Evolutionary conservation across 2,797 vertebrate genomes (phyloP).

Genomic region (Pipistrellus nathusii): DNA sequence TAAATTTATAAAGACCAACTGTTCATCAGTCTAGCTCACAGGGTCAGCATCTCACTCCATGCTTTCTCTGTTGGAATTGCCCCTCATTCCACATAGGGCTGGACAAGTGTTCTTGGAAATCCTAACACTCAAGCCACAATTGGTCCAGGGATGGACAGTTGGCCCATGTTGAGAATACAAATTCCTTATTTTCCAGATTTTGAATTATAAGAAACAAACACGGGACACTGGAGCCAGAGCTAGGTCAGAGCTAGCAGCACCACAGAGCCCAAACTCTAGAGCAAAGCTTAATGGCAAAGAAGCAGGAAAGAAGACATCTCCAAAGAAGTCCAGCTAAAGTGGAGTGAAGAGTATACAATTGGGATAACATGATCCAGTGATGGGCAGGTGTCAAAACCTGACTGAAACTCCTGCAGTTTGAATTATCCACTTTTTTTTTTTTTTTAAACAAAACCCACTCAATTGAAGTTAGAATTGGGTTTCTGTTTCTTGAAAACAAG

Average conservation of each 20-base stretch:
- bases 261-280: background rate
- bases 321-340: background rate
- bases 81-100: background rate
- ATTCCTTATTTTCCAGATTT: conserved; percentile 4
- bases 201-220: conserved; percentile 34
- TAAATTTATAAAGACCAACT: background rate
- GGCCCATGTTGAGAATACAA: background rate
- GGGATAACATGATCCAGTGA: background rate
- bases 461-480: conserved; percentile 2
- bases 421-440: background rate
- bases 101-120: background rate
- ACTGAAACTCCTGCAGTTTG: background rate
- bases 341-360: background rate
- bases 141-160: background rate
- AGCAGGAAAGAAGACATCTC: background rate
- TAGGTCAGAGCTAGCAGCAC: background rate
- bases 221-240: background rate
- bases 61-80: background rate
- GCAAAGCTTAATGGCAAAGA: background rate
- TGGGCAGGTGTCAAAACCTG: background rate
- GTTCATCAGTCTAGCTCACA: background rate
- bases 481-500: conserved; percentile 23
- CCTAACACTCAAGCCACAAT: background rate
- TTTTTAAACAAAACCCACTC: background rate
- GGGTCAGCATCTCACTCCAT: background rate